Evolutionary conservation across 2,797 vertebrate species (phyloP).

Genomic region (Enteromius argenteus): DNA sequence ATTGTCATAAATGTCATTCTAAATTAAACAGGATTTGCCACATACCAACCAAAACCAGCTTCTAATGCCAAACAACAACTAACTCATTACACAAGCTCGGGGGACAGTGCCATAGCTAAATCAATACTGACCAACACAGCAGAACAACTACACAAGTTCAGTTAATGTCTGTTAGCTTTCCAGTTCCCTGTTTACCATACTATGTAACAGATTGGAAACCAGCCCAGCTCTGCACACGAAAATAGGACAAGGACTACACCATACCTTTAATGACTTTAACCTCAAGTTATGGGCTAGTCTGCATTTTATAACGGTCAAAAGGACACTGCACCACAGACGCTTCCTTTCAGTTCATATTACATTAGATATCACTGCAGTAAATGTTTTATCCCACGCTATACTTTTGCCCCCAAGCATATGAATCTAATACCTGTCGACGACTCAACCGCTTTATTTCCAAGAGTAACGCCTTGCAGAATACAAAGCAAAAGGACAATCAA

Average conservation of each 20-base stretch:
- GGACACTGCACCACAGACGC: conserved; percentile 21
- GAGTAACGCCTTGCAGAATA: neutral
- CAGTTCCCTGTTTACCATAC: neutral
- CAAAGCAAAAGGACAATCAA: neutral
- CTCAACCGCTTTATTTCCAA: neutral
- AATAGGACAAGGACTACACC: conserved; percentile 7
- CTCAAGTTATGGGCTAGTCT: neutral
- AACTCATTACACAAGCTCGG: neutral
- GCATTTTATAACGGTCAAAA: conserved; percentile 17
- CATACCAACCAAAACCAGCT: conserved; percentile 11
- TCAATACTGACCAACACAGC: neutral
- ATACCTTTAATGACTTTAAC: conserved; percentile 27
- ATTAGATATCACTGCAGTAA: neutral
- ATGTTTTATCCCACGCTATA: neutral
- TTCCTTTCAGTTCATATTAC: neutral
- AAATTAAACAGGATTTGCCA: conserved; percentile 13
- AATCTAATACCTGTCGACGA: conserved; percentile 8
- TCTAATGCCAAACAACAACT: neutral
- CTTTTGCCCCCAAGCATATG: neutral
- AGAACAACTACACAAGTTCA: neutral
- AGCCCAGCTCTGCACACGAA: neutral
- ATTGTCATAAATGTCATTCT: neutral
- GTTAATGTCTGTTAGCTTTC: neutral
- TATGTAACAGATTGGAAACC: neutral
- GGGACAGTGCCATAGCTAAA: neutral